Percentiles rank a stretch among this genome's conserved stretches.
These are phyloP conservation scores for Aphelocoma californica DNA, from an alignment of 2,797 vertebrate genomes.

Conservation along the genomic window DNA sequence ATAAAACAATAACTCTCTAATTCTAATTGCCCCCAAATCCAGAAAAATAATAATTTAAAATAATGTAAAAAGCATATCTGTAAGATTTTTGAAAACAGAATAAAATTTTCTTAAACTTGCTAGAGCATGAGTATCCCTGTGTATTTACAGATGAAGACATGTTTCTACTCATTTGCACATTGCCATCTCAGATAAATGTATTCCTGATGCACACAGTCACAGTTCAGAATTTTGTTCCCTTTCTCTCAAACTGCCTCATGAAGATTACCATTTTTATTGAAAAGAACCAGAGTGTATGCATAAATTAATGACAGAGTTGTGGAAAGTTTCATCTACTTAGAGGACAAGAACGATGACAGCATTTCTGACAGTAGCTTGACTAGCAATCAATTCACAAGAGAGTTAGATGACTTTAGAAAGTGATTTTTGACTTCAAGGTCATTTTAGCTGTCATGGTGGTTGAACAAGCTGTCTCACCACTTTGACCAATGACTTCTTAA, in stretches of 20 bases:
- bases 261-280: constrained; percentile 19
- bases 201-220: background rate
- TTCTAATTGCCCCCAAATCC: background rate
- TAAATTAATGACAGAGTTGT: background rate
- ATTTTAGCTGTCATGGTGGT: constrained; percentile 5
- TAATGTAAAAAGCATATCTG: background rate
- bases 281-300: background rate
- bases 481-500: constrained; percentile 17
- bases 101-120: background rate
- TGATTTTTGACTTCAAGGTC: constrained; percentile 38
- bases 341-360: background rate
- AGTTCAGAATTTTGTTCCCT: background rate
- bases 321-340: background rate
- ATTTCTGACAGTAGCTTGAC: constrained; percentile 6
- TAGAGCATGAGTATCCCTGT: background rate
- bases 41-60: background rate
- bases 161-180: background rate
- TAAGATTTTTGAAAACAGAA: background rate
- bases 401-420: background rate
- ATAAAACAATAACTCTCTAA: background rate
- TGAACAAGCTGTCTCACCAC: background rate
- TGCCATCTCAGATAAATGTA: background rate
- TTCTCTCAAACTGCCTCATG: background rate
- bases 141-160: background rate
- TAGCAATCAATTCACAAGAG: background rate